Percentiles rank a stretch among this genome's conserved stretches.
Conservation (phyloP, 2,113 vertebrate species). For the Megaptera novaeangliae region DNA sequence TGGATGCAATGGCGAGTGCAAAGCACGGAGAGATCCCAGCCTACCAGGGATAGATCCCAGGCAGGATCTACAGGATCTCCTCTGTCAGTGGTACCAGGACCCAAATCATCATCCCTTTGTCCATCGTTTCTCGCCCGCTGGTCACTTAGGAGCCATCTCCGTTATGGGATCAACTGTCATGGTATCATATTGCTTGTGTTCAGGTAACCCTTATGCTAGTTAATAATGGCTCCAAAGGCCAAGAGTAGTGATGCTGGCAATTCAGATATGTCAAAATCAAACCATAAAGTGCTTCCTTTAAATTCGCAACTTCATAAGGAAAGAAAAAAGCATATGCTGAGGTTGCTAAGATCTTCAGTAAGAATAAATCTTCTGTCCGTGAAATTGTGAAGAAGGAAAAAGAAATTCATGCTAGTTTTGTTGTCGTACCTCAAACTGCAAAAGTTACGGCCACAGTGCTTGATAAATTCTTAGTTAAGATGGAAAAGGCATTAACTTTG, state of each 20-base stretch:
- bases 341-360: background rate
- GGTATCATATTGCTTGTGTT: background rate
- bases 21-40: background rate
- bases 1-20: background rate
- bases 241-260: background rate
- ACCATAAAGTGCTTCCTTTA: background rate
- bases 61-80: background rate
- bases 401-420: background rate
- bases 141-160: background rate
- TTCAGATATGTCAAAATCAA: background rate
- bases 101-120: background rate
- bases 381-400: background rate
- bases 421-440: background rate
- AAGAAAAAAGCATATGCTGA: background rate
- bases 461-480: background rate
- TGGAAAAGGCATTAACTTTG: background rate
- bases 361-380: background rate
- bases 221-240: background rate
- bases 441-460: background rate
- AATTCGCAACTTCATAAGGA: background rate
- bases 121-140: accelerated
- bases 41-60: background rate
- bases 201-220: background rate
- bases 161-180: background rate
- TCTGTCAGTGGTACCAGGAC: background rate